Base-by-base conservation (phyloP, 2,113 vertebrate species). In the Lynx canadensis region DNA sequence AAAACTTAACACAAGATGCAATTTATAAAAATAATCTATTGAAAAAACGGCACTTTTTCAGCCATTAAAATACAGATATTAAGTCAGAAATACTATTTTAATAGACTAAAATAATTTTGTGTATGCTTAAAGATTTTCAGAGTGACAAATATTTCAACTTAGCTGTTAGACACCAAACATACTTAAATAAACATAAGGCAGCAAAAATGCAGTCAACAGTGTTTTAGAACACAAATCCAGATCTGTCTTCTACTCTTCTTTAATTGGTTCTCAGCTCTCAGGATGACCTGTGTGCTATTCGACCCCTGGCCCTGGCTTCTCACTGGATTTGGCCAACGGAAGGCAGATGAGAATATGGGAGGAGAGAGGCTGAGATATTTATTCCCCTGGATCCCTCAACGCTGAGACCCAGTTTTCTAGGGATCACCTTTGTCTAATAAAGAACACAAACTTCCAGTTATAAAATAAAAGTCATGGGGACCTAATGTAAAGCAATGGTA, bases 1-100 rank as follows among this genome's bases (percentile, higher is more conserved):
- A 96, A 84, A 91, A 81, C 38, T 55, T 93, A 92, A 96, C 52
- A 79, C 78, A 21, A 88, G 94, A 91, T 16, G 38, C 18, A 69
- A 41, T 41, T 94, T 78, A 36, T 63, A 92, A 89, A 96, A 96
- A 78, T 63, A 82, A 89, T n/a, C 4, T 83, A 38, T 31, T 89
- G 48, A 90, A 92, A 92, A 84, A 95, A 55, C 66, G 63, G 31
- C 25, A 48, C 0, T 1, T 93, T 48, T 78, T 21, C 18, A 91
- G 81, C 19, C 60, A 73, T 52, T 82, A 60, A 85, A 90, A 27
- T 85, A 71, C 33, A 85, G 71, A 33, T 85, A 91, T 82, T 84
- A 87, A 87, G 84, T 85, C 4, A 65, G 38, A 94, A 80, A 57
- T 65, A 94, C 4, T 71, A 23, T 91, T 82, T 95, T 65, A 76